Evolutionary conservation across 2,888 invertebrate species (phyloP).

Genomic region (Mimachlamys varia): DNA sequence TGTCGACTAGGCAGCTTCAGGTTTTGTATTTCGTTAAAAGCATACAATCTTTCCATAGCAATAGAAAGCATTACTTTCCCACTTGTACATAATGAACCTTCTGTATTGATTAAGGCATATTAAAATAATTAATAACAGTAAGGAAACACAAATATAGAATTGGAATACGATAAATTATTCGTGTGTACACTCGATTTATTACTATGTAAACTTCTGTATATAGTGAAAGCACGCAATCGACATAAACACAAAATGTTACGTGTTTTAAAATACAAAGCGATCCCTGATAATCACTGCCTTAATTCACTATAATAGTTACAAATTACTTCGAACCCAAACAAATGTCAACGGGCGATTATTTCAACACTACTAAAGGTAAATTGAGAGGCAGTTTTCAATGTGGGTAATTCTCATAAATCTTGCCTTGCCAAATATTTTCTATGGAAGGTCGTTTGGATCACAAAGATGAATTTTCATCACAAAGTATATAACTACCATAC

Average conservation of each 20-base stretch:
- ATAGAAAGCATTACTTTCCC: not conserved
- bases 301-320: constrained; percentile 49
- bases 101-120: not conserved
- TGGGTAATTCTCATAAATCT: constrained; percentile 41
- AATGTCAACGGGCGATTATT: constrained; percentile 40
- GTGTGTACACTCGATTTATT: constrained; percentile 8
- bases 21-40: not conserved
- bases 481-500: no score
- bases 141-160: constrained; percentile 20
- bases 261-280: constrained; percentile 38
- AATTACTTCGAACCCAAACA: constrained; percentile 46
- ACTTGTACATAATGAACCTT: not conserved
- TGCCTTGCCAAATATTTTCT: constrained; percentile 3
- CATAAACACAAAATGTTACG: not conserved
- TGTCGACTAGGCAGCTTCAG: not conserved
- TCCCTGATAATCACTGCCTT: constrained; percentile 45
- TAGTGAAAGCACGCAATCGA: constrained; percentile 44
- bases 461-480: not conserved
- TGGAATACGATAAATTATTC: not conserved
- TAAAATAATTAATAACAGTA: not conserved
- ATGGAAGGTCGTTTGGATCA: not conserved
- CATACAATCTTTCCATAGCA: not conserved
- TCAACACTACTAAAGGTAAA: constrained; percentile 34
- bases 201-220: not conserved
- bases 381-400: constrained; percentile 32